Base-by-base conservation (phyloP, 2,113 vertebrate species). In the Papio anubis region DNA sequence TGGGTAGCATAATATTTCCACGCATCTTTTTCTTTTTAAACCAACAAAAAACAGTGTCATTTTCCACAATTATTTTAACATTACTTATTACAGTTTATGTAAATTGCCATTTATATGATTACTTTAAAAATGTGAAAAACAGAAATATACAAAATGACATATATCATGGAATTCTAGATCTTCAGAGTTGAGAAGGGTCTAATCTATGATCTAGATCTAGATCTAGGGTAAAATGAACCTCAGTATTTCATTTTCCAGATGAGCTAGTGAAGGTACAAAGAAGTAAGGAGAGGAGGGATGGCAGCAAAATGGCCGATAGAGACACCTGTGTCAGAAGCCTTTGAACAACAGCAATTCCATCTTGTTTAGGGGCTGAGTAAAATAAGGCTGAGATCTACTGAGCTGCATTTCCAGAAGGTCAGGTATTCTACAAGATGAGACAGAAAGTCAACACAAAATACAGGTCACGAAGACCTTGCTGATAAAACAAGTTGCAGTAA, bases 1-100 rank as follows among this genome's bases (percentile, higher is more conserved):
- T 97, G 97, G 1, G 99, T 99, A 61, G 97, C 94, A 75, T 99
- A 97, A 73, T 99, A 99, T 97, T 99, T 99, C 99, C 99, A 99
- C 18, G 98, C 98, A 94, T 99, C 99, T 99, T 98, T 95, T 43
- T 97, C 95, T 98, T 98, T 97, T 95, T 96, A 93, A 98, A 90
- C 32, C 98, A 68, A 98, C 1, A 93, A 76, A 97, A 96, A 85
- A 40, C 17, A 97, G 16, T 5, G 12, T 14, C 3, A 83, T 40
- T 86, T 95, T 96, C 23, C 0, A 97, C 61, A 96, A 89, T 75
- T 72, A 89, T 66, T 96, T 92, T 82, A 81, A 59, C 32, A 75
- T 66, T 76, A 88, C 52, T 88, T 93, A 61, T 64, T 93, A 43
- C 2, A 30, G 10, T 93, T 81, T 64, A 95, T 78, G 45, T 84